Evolutionary conservation across 2,888 invertebrate genomes (phyloP).

Genomic region (Hirtodrosophila alboralis): DNA sequence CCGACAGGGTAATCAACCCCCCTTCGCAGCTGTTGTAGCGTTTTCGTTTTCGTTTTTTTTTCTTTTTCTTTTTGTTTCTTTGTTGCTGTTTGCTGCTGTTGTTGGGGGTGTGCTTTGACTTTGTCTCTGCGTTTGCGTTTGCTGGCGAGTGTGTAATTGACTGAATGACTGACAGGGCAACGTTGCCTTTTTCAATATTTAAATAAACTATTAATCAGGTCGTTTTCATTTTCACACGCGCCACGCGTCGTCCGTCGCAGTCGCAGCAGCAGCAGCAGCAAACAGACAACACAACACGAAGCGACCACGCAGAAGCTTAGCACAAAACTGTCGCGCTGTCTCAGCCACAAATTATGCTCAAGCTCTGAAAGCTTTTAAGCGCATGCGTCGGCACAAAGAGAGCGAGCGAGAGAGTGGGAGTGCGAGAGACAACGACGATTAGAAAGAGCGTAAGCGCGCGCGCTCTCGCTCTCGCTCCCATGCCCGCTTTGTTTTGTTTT

Average conservation of each 20-base stretch:
- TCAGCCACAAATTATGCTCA: constrained; percentile 38
- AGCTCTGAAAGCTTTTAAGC: constrained; percentile 56
- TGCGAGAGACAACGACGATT: not conserved
- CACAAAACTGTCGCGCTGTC: constrained; percentile 54
- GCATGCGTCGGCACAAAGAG: constrained; percentile 50
- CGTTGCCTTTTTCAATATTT: constrained; percentile 16
- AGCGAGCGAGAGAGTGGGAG: constrained; percentile 1
- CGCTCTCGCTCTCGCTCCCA: constrained; percentile 1
- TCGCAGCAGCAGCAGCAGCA: constrained; percentile 18
- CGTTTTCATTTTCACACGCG: constrained; percentile 57
- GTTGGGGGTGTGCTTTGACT: constrained; percentile 29
- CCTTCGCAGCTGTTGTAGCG: constrained; percentile 17
- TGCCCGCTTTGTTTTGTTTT: constrained; percentile 49
- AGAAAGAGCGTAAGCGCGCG: not conserved
- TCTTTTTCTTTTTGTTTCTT: too few species aligned
- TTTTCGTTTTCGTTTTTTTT: constrained; percentile 18
- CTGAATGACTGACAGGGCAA: constrained; percentile 9
- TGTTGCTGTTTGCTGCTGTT: too few species aligned
- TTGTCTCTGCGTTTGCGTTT: constrained; percentile 1
- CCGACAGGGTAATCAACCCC: constrained; percentile 58
- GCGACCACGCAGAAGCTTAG: constrained; percentile 54
- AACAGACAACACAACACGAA: constrained; percentile 48
- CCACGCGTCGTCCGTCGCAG: constrained; percentile 47
- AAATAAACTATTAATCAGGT: constrained; percentile 29
- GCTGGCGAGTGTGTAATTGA: constrained; percentile 13